Evolutionary conservation across 2,888 invertebrate species (phyloP).

Genomic region (Notodonta ziczac): DNA sequence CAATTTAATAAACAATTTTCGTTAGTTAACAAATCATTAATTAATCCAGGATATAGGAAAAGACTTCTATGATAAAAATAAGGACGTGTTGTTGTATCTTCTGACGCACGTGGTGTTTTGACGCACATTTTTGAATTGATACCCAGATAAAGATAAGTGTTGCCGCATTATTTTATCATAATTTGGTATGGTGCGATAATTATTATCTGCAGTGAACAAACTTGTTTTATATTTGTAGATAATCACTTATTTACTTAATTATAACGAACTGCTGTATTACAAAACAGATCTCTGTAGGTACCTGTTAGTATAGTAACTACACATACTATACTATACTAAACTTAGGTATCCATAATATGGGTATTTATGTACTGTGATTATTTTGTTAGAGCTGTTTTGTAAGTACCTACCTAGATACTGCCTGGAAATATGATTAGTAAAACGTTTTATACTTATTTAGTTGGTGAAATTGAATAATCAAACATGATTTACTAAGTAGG

Average conservation of each 20-base stretch:
- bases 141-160: slow-evolving; percentile 52
- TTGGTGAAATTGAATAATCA: too few species aligned
- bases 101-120: slow-evolving; percentile 59
- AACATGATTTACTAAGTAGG: too few species aligned
- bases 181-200: slow-evolving; percentile 34
- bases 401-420: too few species aligned
- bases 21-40: slow-evolving; percentile 3
- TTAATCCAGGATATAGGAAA: slow-evolving; percentile 36
- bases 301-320: too few species aligned
- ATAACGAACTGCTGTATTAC: not conserved
- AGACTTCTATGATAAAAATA: slow-evolving; percentile 43
- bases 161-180: slow-evolving; percentile 48
- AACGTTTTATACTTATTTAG: too few species aligned
- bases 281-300: not conserved
- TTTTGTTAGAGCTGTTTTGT: too few species aligned
- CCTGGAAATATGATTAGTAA: too few species aligned
- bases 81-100: slow-evolving; percentile 37
- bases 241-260: slow-evolving; percentile 1
- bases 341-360: too few species aligned
- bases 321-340: too few species aligned
- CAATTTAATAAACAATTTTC: too few species aligned
- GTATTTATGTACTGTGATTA: too few species aligned
- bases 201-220: slow-evolving; percentile 28
- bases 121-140: slow-evolving; percentile 62
- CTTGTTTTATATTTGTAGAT: slow-evolving; percentile 22